Conservation (phyloP, 2,797 vertebrate species). For the Cuniculus paca region DNA sequence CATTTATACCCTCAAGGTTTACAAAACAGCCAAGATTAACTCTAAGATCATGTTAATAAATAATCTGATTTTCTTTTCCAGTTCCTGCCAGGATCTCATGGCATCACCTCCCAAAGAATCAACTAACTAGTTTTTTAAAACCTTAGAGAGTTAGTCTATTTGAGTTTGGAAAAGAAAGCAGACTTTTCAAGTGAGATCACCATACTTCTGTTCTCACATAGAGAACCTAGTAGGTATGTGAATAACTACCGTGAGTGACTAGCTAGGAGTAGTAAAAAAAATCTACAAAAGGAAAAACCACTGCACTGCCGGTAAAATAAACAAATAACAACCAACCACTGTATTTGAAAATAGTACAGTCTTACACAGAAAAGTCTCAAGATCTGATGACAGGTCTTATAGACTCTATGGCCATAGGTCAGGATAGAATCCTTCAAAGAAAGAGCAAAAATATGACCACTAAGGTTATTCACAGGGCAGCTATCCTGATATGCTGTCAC, state of each 20-base stretch:
- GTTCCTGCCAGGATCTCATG: neutral
- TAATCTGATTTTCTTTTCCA: neutral
- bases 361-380: neutral
- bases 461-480: constrained; percentile 4
- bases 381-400: neutral
- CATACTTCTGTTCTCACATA: neutral
- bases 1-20: neutral
- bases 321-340: neutral
- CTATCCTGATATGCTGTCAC: neutral
- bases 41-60: constrained; percentile 30
- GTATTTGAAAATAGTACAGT: neutral
- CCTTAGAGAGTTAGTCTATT: neutral
- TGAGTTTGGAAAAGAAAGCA: constrained; percentile 29
- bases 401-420: neutral
- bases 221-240: neutral
- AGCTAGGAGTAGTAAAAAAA: neutral
- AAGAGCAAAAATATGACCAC: neutral
- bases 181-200: neutral
- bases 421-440: neutral
- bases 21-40: neutral
- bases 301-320: neutral
- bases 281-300: neutral
- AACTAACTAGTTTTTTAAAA: neutral
- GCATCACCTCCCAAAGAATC: neutral
- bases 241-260: neutral